These are phyloP conservation scores for Rhamnusium bicolor DNA, from an alignment of 2,888 invertebrate genomes.

Conservation along the genomic window DNA sequence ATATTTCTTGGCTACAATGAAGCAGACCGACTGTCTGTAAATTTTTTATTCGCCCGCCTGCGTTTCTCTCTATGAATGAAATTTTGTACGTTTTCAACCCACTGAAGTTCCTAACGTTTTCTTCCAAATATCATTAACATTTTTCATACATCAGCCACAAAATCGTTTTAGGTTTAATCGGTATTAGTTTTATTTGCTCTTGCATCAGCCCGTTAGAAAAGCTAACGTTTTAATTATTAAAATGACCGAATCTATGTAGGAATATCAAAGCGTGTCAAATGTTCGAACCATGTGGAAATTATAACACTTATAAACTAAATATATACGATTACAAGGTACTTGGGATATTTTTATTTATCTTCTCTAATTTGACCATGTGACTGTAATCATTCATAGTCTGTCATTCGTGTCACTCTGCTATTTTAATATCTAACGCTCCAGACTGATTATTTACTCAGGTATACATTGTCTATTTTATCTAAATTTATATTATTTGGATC, in stretches of 20 bases:
- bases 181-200: background rate
- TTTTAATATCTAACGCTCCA: conserved; percentile 56
- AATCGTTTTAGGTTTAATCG: no score
- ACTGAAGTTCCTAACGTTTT: background rate
- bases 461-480: conserved; percentile 45
- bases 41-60: conserved; percentile 7
- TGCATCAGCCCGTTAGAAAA: background rate
- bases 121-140: background rate
- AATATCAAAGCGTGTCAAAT: conserved; percentile 42
- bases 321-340: conserved; percentile 47
- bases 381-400: conserved; percentile 68
- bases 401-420: conserved; percentile 63
- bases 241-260: background rate
- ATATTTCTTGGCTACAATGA: conserved; percentile 38
- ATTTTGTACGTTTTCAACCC: conserved; percentile 16
- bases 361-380: conserved; percentile 65
- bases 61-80: conserved; percentile 19
- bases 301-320: conserved; percentile 43
- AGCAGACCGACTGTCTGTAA: conserved; percentile 25
- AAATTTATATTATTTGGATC: conserved; percentile 57
- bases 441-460: conserved; percentile 42
- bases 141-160: no score
- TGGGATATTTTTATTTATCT: conserved; percentile 59
- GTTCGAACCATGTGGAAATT: conserved; percentile 45
- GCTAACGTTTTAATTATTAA: background rate